Base-by-base conservation (phyloP, 2,888 invertebrate genomes). In the Dioctria linearis region DNA sequence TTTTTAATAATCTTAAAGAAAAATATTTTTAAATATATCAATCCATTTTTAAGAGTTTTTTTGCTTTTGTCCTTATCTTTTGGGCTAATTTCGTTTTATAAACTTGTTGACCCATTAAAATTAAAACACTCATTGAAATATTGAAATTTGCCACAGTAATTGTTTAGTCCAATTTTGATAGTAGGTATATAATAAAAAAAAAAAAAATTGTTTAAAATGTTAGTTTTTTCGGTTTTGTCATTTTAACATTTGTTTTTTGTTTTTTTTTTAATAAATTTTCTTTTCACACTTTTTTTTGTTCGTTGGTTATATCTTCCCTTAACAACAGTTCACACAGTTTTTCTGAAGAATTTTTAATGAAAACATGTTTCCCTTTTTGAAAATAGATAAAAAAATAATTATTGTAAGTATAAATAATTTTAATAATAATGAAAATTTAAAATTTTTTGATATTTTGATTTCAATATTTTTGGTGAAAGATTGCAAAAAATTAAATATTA, bases 11-110 rank as follows among this genome's bases (percentile, higher is more conserved):
- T 61, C 61, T 79, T 79, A n/a, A 49, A 71, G n/a, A 69, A 49
- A 49, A 69, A 69, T 37, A 69, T 43, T 69, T 69, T 69, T 43
- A 49, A 49, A 49, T 5, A 8, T 81, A 75, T 80, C 80, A 81
- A 81, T 69, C 78, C 80, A 80, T 81, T 76, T 81, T 81, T 57
- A 43, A 80, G 42, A 42, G 69, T 66, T 69, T 76, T 25, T 78
- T 69, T 61, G 57, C 37, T 66, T 65, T 59, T 79, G 40, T 79
- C 65, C 63, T 73, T 81, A 3, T 61, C 4, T 65, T 43, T 57
- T 57, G 13, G 51, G 40, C 11, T 57, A 49, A 71, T 51, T 57
- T 78, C 46, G 57, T 37, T 9, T 67, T 76, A 11, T 78, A 54
- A 69, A 9, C 67, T 69, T 69, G 37, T 13, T 54, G 59, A 69